These are phyloP conservation scores for Cladopsammia gracilis DNA, from an alignment of 64 coral and sea anemone genomes.

Conservation along the genomic window DNA sequence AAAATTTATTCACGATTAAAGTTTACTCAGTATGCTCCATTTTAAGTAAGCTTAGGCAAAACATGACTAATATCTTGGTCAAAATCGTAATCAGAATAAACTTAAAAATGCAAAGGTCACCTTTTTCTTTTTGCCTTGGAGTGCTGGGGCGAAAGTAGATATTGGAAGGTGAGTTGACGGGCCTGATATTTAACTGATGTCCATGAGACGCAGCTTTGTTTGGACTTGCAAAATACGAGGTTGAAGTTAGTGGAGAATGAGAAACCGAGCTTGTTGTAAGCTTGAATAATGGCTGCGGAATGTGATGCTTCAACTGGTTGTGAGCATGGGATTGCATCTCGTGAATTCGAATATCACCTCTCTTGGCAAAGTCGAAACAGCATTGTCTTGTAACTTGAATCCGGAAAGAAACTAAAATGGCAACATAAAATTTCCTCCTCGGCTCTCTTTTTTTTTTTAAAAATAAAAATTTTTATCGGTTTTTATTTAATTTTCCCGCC, in stretches of 20 bases:
- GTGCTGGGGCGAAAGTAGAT: constrained; percentile 69
- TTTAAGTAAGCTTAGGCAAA: too few species aligned
- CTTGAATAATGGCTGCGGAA: constrained; percentile 98
- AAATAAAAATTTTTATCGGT: background rate
- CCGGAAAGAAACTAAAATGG: background rate
- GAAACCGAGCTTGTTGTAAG: constrained; percentile 68
- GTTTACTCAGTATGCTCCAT: too few species aligned
- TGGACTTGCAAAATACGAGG: constrained; percentile 35
- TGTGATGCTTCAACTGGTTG: constrained; percentile 79
- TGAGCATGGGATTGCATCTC: constrained; percentile 65
- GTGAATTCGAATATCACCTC: constrained; percentile 2
- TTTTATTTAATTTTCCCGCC: constrained; percentile 68
- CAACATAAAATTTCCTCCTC: constrained; percentile 9
- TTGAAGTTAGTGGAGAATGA: constrained; percentile 57
- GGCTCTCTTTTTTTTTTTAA: background rate
- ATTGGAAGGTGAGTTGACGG: constrained; percentile 70
- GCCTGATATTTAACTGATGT: constrained; percentile 71
- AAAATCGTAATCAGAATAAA: background rate
- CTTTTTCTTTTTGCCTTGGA: constrained; percentile 90
- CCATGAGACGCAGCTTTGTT: constrained; percentile 59
- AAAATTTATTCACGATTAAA: too few species aligned
- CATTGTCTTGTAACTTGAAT: background rate
- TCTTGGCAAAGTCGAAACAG: background rate
- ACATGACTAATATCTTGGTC: too few species aligned
- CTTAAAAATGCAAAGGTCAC: constrained; percentile 18